A percentile compares a stretch with the other conserved stretches of the same genome.
These are phyloP conservation scores for Prionailurus viverrinus DNA, from an alignment of 2,113 vertebrate genomes.

Conservation along the genomic window DNA sequence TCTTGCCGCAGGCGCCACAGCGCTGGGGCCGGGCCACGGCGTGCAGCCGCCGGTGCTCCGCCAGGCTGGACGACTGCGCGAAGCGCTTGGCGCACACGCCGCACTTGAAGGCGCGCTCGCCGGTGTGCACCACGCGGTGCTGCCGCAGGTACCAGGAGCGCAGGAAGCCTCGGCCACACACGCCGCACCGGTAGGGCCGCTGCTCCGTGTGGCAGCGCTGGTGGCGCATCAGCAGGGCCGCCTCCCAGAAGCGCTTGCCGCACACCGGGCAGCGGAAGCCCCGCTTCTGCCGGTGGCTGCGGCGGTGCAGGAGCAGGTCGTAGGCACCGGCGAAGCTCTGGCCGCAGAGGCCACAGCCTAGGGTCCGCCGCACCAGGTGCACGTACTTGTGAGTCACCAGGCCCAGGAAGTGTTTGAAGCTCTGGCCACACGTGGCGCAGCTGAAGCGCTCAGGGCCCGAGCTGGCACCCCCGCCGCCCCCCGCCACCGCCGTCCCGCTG, in stretches of 20 bases:
- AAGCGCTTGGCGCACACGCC: conserved; percentile 87
- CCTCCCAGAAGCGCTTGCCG: conserved; percentile 93
- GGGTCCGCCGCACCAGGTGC: conserved; percentile 85
- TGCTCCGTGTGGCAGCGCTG: conserved; percentile 93
- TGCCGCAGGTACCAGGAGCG: conserved; percentile 92
- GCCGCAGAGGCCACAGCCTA: conserved; percentile 86
- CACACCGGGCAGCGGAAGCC: conserved; percentile 93
- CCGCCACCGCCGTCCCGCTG: conserved; percentile 65
- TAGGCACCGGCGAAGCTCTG: conserved; percentile 86
- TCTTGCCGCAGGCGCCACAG: conserved; percentile 86
- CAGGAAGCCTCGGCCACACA: conserved; percentile 90
- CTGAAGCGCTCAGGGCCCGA: conserved; percentile 88
- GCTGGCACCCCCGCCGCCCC: conserved; percentile 72
- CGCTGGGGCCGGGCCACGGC: conserved; percentile 84
- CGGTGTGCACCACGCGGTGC: conserved; percentile 92
- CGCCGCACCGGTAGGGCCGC: conserved; percentile 91
- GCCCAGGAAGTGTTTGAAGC: conserved; percentile 92
- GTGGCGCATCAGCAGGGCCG: conserved; percentile 92
- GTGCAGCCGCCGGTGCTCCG: conserved; percentile 86
- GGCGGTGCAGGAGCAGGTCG: conserved; percentile 86
- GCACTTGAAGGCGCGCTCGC: conserved; percentile 87
- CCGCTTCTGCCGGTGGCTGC: conserved; percentile 91
- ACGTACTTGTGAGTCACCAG: conserved; percentile 92
- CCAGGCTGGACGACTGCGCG: conserved; percentile 86
- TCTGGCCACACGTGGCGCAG: conserved; percentile 95